Conservation (phyloP, 1,140 invertebrate genomes). For the Meteorus sp. region DNA sequence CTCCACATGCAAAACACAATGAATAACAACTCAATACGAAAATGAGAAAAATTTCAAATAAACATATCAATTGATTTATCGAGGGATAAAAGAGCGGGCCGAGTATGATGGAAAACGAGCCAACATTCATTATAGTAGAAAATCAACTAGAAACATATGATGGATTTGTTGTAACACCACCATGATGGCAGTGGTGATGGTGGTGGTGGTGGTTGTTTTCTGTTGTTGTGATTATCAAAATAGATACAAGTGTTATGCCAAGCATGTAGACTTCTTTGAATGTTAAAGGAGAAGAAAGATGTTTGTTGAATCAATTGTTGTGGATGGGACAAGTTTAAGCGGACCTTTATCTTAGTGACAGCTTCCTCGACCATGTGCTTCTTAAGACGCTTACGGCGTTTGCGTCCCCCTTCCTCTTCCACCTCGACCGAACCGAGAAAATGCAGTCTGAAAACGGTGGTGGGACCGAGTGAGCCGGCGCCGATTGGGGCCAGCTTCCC, state of each 20-base stretch:
- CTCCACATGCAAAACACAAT: constrained; percentile 14
- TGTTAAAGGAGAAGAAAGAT: background rate
- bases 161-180: too few relatives aligned
- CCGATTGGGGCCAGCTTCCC: constrained; percentile 53
- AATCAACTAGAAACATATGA: too few relatives aligned
- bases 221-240: background rate
- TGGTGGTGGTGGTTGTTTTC: too few relatives aligned
- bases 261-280: background rate
- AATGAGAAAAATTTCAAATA: background rate
- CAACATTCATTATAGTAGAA: background rate
- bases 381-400: constrained; percentile 76
- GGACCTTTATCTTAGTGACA: constrained; percentile 94
- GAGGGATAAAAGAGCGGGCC: background rate
- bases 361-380: constrained; percentile 95
- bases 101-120: background rate
- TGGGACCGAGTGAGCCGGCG: constrained; percentile 48
- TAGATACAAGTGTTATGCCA: background rate
- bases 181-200: too few relatives aligned
- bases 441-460: constrained; percentile 76
- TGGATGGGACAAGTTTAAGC: constrained; percentile 37
- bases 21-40: background rate
- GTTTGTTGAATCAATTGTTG: constrained; percentile 10
- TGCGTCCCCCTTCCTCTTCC: constrained; percentile 73
- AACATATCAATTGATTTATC: background rate
- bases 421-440: constrained; percentile 85